A percentile compares a stretch with the other conserved stretches of the same genome.
These are phyloP conservation scores for Babylonia areolata DNA, from an alignment of 1,140 invertebrate species.

Conservation along the genomic window DNA sequence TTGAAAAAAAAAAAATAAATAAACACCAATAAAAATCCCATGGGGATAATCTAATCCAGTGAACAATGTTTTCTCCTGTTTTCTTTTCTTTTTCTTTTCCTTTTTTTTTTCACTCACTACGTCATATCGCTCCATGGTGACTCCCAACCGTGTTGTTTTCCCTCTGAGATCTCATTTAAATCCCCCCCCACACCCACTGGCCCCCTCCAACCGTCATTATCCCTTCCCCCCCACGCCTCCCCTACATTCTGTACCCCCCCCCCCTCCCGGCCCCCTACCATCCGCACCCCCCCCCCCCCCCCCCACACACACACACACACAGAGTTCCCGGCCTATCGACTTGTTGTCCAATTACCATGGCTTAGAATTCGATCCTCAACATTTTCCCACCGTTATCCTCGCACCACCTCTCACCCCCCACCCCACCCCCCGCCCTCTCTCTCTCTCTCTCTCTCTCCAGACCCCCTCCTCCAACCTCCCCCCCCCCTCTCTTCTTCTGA, in stretches of 20 bases:
- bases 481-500: neutral
- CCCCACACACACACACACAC: too few species aligned
- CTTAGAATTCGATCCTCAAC: conserved; percentile 31
- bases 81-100: too few species aligned
- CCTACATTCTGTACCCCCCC: neutral
- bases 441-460: neutral
- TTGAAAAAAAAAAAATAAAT: too few species aligned
- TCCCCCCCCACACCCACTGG: neutral
- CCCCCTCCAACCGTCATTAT: neutral
- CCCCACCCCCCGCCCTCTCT: neutral
- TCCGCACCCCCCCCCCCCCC: too few species aligned
- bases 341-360: conserved; percentile 15
- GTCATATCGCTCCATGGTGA: neutral
- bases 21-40: too few species aligned
- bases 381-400: too few species aligned
- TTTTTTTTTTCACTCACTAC: too few species aligned
- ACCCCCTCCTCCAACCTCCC: neutral
- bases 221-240: neutral
- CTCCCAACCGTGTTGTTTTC: conserved; percentile 18
- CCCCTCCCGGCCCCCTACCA: neutral
- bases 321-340: neutral
- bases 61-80: too few species aligned
- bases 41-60: too few species aligned
- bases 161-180: conserved; percentile 9
- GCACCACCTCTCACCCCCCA: too few species aligned